phyloP scores from a whole-genome alignment of 2,797 vertebrate species.

The Syndactyla subalaris region DNA sequence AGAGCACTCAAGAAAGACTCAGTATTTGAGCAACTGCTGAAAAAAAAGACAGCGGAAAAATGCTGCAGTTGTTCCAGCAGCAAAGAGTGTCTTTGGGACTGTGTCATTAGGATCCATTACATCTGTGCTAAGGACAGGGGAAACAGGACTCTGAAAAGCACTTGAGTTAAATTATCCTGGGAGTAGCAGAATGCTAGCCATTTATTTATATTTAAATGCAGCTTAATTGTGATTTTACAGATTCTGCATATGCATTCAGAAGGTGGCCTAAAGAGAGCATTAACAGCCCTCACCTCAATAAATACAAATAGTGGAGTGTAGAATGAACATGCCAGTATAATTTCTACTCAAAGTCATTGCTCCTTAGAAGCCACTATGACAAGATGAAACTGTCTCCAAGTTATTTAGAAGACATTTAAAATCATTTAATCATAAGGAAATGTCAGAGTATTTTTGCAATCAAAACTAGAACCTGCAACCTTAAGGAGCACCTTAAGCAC shows the following conservation, averaged over 20 bases:
- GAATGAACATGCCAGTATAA: background rate
- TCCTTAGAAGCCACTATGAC: background rate
- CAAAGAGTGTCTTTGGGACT: background rate
- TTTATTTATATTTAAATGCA: background rate
- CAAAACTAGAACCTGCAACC: background rate
- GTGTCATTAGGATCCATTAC: background rate
- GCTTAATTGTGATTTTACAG: background rate
- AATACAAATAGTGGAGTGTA: background rate
- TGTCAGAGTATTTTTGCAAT: constrained; percentile 47
- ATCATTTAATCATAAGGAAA: constrained; percentile 37
- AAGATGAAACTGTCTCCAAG: background rate
- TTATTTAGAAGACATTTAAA: background rate
- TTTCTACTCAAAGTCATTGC: background rate
- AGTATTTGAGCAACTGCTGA: background rate
- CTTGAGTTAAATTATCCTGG: background rate
- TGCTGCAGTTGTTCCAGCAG: background rate
- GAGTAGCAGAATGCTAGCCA: background rate
- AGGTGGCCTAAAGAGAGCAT: background rate
- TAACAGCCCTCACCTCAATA: background rate
- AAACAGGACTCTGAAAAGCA: background rate
- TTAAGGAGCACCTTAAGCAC: background rate
- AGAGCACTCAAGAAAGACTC: background rate
- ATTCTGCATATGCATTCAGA: background rate
- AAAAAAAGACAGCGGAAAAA: background rate
- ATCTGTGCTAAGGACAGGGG: background rate